Evolutionary conservation across 2,888 invertebrate species (phyloP), one percentile per base, ranked within the genome.

Genomic region (Glyphotaelius pellucidus): DNA sequence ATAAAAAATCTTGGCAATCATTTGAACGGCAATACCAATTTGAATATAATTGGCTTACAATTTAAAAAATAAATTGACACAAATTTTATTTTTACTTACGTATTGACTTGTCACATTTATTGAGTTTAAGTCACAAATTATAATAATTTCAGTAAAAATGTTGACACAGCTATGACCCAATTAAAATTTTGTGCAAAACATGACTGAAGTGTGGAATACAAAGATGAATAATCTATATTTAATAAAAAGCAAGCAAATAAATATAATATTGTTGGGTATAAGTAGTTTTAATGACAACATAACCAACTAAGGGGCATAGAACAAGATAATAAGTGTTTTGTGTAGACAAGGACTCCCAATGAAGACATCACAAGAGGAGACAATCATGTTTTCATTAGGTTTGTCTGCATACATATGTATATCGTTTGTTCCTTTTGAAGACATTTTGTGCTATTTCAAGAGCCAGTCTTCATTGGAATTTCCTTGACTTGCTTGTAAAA

Each of bases 81-180:
- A 94, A 93, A 93, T 92, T 94, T 93, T 94, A 94, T 94, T 94
- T 91, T 93, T 94, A 93, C 93, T 93, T 94, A 14, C 9, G 30
- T 86, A 30, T 38, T 38, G 35, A 42, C 86, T 86, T n/a, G 35
- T 30, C 32, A 86, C 30, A 14, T 38, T 25, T 42, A 42, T 42
- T 86, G 42, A 9, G 14, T 31, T 83, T 83, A 25, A 67, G 67
- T 67, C 67, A 67, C 67, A n/a, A 67, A 7, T 67, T 67, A 67
- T 67, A 25, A 67, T 67, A 67, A n/a, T 67, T 67, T 67, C 67
- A 67, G 1, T 67, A 67, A 67, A 25, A 25, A 25, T 67, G 67
- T 67, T n/a, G 67, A 67, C 19, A 25, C 67, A 67, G 67, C 25
- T 67, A 67, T 5, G 67, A 5, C 67, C 67, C 67, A 25, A 19